Conservation (phyloP, 2,113 vertebrate species). For the Muntiacus muntjak region DNA sequence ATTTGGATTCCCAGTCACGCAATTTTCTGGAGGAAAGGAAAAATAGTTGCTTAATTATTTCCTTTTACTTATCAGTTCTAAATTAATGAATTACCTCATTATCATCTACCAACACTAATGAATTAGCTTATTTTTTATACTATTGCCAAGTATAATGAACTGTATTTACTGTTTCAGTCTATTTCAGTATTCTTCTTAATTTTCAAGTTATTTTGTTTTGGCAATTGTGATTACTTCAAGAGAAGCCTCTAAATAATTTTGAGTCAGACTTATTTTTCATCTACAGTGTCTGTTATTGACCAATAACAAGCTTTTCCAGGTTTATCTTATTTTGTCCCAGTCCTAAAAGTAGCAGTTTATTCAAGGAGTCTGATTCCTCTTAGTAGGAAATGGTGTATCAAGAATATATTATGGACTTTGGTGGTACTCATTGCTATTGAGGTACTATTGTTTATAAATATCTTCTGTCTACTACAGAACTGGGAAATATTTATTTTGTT, state of each 20-base stretch:
- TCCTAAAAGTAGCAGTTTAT: not conserved
- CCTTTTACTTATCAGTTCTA: not conserved
- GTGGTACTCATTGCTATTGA: not conserved
- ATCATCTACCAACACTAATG: not conserved
- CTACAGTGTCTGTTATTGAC: not conserved
- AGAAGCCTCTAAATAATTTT: not conserved
- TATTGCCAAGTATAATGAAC: not conserved
- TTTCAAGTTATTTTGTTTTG: not conserved
- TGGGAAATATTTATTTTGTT: constrained; percentile 8
- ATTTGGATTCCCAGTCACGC: not conserved
- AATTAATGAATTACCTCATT: not conserved
- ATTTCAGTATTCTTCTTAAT: not conserved
- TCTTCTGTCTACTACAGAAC: not conserved
- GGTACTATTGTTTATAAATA: not conserved
- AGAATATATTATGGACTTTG: not conserved
- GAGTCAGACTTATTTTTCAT: not conserved
- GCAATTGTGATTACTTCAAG: not conserved
- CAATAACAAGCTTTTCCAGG: not conserved
- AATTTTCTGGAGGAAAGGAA: not conserved
- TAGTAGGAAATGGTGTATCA: not conserved
- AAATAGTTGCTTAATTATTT: not conserved
- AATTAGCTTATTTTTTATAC: not conserved
- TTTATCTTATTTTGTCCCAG: not conserved
- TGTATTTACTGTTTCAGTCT: not conserved
- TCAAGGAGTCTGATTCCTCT: not conserved